A percentile compares a stretch with the other conserved stretches of the same genome.
Evolutionary conservation across 2,113 vertebrate species (phyloP).

Genomic region (Azemiops feae): DNA sequence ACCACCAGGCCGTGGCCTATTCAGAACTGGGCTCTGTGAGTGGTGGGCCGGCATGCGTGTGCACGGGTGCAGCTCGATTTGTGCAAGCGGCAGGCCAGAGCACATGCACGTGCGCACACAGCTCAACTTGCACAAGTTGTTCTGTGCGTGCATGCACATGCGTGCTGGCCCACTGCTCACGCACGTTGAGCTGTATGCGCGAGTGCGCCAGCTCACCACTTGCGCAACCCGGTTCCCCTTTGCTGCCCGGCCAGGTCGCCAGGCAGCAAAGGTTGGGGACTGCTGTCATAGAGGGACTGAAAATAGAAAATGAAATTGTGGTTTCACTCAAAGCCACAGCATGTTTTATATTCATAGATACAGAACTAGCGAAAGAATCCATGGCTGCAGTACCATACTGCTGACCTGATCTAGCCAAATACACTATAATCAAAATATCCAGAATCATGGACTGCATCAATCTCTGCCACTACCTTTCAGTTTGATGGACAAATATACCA

Average conservation of each 20-base stretch:
- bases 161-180: too few relatives aligned
- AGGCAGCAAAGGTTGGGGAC: not conserved
- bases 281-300: not conserved
- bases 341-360: not conserved
- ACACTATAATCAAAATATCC: not conserved
- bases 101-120: too few relatives aligned
- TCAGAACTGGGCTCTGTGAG: too few relatives aligned
- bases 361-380: not conserved
- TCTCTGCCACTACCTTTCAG: not conserved
- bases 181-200: too few relatives aligned
- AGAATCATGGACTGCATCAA: not conserved
- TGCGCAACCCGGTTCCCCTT: not conserved
- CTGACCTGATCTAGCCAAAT: not conserved
- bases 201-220: fast-evolving
- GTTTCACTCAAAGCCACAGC: too few relatives aligned
- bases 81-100: too few relatives aligned
- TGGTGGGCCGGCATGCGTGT: too few relatives aligned
- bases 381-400: not conserved
- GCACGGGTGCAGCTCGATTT: too few relatives aligned
- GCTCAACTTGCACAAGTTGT: not conserved
- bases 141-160: not conserved
- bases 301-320: too few relatives aligned
- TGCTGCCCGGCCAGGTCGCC: fast-evolving
- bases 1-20: too few relatives aligned
- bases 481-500: not conserved